phyloP scores from a whole-genome alignment of 2,797 vertebrate species.

The Amblyraja radiata region DNA sequence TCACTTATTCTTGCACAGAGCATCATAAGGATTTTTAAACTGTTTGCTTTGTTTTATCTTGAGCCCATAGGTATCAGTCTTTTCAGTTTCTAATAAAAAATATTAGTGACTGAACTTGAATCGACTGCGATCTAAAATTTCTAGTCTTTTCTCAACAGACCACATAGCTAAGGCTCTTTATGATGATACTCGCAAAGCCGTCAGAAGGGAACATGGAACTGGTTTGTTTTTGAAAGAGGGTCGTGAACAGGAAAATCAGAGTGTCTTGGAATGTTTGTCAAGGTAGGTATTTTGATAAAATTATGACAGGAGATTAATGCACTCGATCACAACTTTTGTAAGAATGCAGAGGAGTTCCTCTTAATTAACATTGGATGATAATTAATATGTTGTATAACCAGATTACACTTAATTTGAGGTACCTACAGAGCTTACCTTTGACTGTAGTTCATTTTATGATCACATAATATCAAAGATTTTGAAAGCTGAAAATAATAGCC shows the following conservation, averaged over 20 bases:
- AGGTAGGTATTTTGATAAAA: constrained; percentile 51
- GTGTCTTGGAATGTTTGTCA: constrained; percentile 63
- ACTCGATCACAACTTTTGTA: neutral
- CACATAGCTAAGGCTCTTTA: constrained; percentile 55
- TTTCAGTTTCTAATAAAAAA: neutral
- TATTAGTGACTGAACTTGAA: neutral
- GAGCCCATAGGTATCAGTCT: neutral
- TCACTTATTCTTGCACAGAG: neutral
- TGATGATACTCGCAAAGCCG: constrained; percentile 60
- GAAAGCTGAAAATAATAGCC: neutral
- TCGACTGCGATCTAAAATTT: neutral
- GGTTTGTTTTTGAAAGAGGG: constrained; percentile 45
- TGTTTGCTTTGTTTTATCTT: neutral
- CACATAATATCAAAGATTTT: neutral
- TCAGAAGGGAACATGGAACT: constrained; percentile 62
- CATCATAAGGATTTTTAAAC: neutral
- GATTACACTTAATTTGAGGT: neutral
- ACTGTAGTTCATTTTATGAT: neutral
- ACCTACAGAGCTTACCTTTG: neutral
- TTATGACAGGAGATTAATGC: neutral
- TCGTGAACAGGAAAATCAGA: constrained; percentile 54
- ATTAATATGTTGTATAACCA: neutral
- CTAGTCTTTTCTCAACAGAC: constrained; percentile 44
- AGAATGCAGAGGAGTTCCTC: neutral
- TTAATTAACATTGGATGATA: neutral